These are phyloP conservation scores for Onychomys arenicola DNA, from an alignment of 2,797 vertebrate genomes.

Conservation along the genomic window DNA sequence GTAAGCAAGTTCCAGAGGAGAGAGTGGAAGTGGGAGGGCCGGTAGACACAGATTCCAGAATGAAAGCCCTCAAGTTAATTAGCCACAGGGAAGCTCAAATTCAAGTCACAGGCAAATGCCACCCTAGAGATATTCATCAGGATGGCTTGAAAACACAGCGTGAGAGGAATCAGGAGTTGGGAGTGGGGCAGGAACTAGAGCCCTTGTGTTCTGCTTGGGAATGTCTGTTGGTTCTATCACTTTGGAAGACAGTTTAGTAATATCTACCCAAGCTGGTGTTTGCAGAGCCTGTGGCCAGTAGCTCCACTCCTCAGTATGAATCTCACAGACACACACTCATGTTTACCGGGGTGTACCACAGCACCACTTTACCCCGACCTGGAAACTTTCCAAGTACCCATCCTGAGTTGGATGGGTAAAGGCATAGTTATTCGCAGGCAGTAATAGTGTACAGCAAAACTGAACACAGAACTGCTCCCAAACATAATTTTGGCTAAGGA, in stretches of 20 bases:
- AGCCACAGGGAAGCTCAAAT: constrained; percentile 28
- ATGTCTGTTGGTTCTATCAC: rapidly evolving
- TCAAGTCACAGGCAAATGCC: neutral
- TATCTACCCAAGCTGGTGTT: neutral
- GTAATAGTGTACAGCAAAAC: rapidly evolving
- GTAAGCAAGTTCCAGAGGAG: neutral
- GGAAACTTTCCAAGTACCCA: neutral
- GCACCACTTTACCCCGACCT: neutral
- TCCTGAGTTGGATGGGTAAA: neutral
- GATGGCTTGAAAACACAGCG: neutral
- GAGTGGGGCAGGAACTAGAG: neutral
- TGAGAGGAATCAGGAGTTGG: neutral
- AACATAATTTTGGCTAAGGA: neutral
- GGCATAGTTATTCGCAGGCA: neutral
- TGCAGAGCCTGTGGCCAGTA: neutral
- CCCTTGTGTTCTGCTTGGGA: neutral
- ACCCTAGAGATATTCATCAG: neutral
- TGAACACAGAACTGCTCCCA: neutral
- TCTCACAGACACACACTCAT: neutral
- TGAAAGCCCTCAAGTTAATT: constrained; percentile 6
- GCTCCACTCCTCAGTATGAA: neutral
- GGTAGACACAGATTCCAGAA: neutral
- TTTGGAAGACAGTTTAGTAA: neutral
- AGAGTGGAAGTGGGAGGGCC: neutral
- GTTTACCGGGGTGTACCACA: neutral